Base-by-base conservation (phyloP, 2,113 vertebrate species). In the Scomber japonicus region DNA sequence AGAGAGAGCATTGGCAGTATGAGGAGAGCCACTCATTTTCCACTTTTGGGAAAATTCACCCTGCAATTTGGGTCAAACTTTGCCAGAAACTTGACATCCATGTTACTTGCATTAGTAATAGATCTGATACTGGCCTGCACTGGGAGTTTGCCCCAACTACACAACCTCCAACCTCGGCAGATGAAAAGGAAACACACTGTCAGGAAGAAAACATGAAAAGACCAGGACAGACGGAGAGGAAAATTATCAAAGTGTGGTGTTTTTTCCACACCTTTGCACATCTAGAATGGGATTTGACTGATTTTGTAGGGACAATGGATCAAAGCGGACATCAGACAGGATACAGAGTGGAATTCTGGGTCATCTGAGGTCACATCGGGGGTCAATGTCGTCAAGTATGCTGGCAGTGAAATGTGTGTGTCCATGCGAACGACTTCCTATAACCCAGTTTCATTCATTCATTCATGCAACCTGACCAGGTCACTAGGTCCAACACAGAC, bases 1-100 rank as follows among this genome's bases (percentile, higher is more conserved):
- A 48, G 21, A 71, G 40, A 45, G 67, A 56, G 46, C 21, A 21
- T 66, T 89, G 79, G 68, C 85, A 83, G 68, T 35, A 71, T 31
- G 13, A 57, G 55, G 55, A 85, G 19, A 88, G 55, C 85, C 77
- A 76, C 79, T 84, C 69, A 83, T 89, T 90, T 88, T 89, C 71
- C 89, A 88, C 85, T 91, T 84, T 81, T 69, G 69, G 75, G 69
- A 78, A 84, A 70, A 57, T 82, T 83, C 76, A 66, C n/a, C 46
- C 82, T 87, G 40, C 63, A 91, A 88, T 89, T 88, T 83, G 48
- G 74, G 67, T 82, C 75, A 69, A 82, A 71, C 72, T 40, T 64
- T 1, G 12, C 63, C 80, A 87, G 84, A 78, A 80, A 80, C 46
- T 78, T 79, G 78, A 86, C 75, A 54, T 90, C 44, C 66, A 71